Evolutionary conservation across 2,113 vertebrate species (phyloP), one percentile per base, ranked within the genome.

Genomic region (Trinectes maculatus): DNA sequence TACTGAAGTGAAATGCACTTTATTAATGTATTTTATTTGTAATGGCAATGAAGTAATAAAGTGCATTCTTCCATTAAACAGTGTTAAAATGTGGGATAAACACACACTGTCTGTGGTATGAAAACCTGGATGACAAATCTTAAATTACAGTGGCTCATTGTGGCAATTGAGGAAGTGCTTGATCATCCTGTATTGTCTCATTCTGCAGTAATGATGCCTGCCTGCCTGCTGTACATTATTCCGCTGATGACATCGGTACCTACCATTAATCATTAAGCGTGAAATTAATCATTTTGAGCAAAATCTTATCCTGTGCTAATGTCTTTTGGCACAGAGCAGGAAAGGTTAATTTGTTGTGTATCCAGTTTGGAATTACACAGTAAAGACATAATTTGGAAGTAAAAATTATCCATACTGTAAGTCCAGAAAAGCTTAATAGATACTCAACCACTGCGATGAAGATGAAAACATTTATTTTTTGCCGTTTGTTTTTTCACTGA

Each of bases 141-240:
- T 19, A 4, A 57, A 21, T 16, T 26, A 4, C 4, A 8, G 18
- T 24, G 26, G 13, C 44, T 47, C 44, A 18, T 71, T 19, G 22
- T 24, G 16, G 9, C 39, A 29, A 40, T 63, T 18, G 55, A 54
- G 44, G n/a, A 9, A 1, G 21, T 51, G 43, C 46, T 59, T 31
- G 44, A 53, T 71, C 33, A 43, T 56, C 15, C 29, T 24, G 29
- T 43, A 46, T 47, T 25, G 8, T 28, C 36, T 67, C 5, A 15
- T 54, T 49, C 57, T 39, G n/a, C 47, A 25, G 46, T 59, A 63
- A 73, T 71, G 43, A 60, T 9, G 18, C 56, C 31, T 16, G 34
- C 56, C 31, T 16, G 34, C 48, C 43, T 46, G 0, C 57, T 58
- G 13, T 25, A 39, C 76, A 18, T 48, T 31, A 52, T 62, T 16